Base-by-base conservation (phyloP, 2,888 invertebrate species). In the Morpho helenor region DNA sequence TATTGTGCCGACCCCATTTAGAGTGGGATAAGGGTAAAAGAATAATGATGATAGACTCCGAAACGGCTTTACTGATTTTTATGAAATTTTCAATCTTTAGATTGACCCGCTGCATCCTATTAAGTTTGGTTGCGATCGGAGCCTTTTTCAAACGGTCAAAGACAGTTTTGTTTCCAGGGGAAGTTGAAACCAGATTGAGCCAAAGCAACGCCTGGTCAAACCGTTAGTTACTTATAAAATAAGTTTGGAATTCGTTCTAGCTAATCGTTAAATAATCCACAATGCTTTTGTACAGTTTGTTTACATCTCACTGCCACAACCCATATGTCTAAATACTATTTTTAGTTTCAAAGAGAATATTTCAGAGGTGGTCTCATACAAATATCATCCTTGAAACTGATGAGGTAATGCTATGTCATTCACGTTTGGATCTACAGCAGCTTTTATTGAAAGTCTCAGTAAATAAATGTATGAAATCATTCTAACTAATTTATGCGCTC, bases 271-370 rank as follows among this genome's bases (percentile, higher is more conserved):
- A 41, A 16, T 10, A 41, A 16, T 40, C 41, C 40, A 16, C 9
- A 10, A 41, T 43, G 50, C 8, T 8, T 42, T 50, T 42, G 23
- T 10, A 42, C n/a, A 50, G 9, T 43, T 51, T 51, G 31, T 31
- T 31, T 31, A 31, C 31, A 5, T 23, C 7, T 23, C 43, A 43
- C 22, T 23, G 42, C 42, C 43, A 9, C 43, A 23, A 7, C n/a
- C 9, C 40, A 22, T 42, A 8, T 49, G 42, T 52, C n/a, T 47
- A 10, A 7, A n/a, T 23, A 48, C 23, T 48, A 54, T 54, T 48
- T 54, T 54, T 10, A 48, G 41, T 39, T 47, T 47, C 47, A 47
- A 47, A 23, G 39, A 52, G 39, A 9, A 44, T 44, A 10, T 44
- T 44, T 23, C 44, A 52, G 44, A 10, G 44, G 39, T 52, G 43